These are phyloP conservation scores for Heliothis virescens DNA, from an alignment of 1,140 invertebrate species.

Conservation along the genomic window DNA sequence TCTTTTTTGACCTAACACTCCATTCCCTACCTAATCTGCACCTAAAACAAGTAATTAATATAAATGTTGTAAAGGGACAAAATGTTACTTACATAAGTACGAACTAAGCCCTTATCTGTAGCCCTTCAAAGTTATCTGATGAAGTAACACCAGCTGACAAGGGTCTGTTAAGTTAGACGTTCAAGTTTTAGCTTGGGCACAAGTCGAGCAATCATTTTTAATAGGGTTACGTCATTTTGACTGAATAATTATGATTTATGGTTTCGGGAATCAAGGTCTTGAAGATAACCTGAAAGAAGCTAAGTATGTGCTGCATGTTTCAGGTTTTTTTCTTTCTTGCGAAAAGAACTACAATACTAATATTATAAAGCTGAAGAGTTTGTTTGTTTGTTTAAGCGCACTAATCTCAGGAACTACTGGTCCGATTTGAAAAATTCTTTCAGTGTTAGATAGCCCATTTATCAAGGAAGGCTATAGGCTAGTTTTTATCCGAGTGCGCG, in stretches of 20 bases:
- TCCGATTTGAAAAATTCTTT: no score
- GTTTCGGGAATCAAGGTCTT: background rate
- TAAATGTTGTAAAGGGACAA: slow-evolving; percentile 39
- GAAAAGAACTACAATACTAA: background rate
- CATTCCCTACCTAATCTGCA: background rate
- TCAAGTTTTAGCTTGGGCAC: slow-evolving; percentile 31
- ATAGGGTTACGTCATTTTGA: slow-evolving; percentile 35
- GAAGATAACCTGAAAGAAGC: background rate
- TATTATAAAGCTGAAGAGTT: no score
- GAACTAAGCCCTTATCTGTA: slow-evolving; percentile 34
- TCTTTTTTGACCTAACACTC: background rate
- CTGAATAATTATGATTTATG: slow-evolving; percentile 41
- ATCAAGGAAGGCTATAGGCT: no score
- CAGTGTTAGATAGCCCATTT: no score
- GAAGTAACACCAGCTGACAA: slow-evolving; percentile 37
- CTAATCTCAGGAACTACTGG: no score
- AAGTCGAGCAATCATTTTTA: slow-evolving; percentile 46
- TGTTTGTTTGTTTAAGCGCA: no score
- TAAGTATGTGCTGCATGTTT: background rate
- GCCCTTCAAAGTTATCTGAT: slow-evolving; percentile 38
- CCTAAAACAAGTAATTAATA: slow-evolving; percentile 8
- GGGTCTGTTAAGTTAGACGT: slow-evolving; percentile 44
- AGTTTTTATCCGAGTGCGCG: no score
- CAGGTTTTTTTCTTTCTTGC: background rate
- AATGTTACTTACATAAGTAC: slow-evolving; percentile 16